A percentile compares a stretch with the other conserved stretches of the same genome.
phyloP scores from a whole-genome alignment of 1,140 invertebrate species.

The Zaprionus capensis region DNA sequence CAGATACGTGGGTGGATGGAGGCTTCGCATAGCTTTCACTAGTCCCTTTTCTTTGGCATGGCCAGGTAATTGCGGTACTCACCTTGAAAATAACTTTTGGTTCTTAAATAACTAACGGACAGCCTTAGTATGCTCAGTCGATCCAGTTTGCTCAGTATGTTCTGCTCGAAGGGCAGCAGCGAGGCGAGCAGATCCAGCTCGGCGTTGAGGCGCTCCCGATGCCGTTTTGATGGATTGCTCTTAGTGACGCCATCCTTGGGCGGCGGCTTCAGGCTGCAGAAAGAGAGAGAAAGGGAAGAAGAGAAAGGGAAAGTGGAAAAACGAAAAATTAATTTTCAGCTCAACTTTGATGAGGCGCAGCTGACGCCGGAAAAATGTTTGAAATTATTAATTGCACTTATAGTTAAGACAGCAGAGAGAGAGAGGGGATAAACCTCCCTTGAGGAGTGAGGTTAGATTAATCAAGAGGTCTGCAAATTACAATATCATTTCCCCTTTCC shows the following conservation, averaged over 20 bases:
- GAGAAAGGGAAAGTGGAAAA: constrained; percentile 48
- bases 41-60: not conserved
- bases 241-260: constrained; percentile 98
- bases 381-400: constrained; percentile 81
- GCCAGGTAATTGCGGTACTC: constrained; percentile 77
- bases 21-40: constrained; percentile 12
- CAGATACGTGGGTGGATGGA: not conserved
- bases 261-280: constrained; percentile 94
- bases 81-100: constrained; percentile 99
- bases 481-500: constrained; percentile 6
- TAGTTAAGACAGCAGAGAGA: constrained; percentile 55
- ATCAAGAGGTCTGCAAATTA: constrained; percentile 74
- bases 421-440: not conserved
- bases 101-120: constrained; percentile 98
- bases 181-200: constrained; percentile 99
- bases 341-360: constrained; percentile 45
- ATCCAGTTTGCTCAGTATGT: constrained; percentile 98
- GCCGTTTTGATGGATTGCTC: constrained; percentile 98
- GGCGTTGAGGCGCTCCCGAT: constrained; percentile 98
- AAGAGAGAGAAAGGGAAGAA: not conserved
- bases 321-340: constrained; percentile 56
- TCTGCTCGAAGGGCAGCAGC: constrained; percentile 98
- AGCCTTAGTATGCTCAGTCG: constrained; percentile 98
- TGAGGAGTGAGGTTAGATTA: not conserved
- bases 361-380: constrained; percentile 63